Evolutionary conservation across 2,113 vertebrate species (phyloP).

Genomic region (Numenius arquata): DNA sequence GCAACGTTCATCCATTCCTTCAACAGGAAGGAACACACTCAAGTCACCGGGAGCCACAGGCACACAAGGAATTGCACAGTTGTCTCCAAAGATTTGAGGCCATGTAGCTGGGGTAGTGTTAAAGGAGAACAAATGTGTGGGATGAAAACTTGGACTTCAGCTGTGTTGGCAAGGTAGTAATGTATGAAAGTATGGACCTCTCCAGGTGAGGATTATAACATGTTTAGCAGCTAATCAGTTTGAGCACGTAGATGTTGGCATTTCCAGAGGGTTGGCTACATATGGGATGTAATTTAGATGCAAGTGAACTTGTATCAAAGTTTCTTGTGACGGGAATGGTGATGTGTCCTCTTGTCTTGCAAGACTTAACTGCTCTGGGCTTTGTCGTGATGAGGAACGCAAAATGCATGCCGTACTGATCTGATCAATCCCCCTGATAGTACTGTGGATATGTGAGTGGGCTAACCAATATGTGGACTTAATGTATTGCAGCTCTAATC

Average conservation of each 20-base stretch:
- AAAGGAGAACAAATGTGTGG: not conserved
- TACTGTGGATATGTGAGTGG: not conserved
- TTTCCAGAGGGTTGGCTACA: not conserved
- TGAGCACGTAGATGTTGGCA: not conserved
- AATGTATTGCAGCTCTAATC: not conserved
- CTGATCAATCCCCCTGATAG: rapidly evolving
- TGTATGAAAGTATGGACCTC: not conserved
- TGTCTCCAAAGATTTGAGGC: not conserved
- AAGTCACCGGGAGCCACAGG: not conserved
- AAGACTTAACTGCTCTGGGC: not conserved
- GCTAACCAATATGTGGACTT: not conserved
- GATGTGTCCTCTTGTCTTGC: not conserved
- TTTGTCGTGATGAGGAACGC: not conserved
- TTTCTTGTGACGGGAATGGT: not conserved
- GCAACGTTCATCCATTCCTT: not conserved
- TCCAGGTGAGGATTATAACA: not conserved
- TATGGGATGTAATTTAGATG: not conserved
- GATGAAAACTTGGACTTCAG: not conserved
- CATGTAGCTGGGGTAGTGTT: not conserved
- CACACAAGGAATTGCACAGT: not conserved
- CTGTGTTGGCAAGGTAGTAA: not conserved
- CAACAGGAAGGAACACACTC: not conserved
- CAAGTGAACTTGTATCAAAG: not conserved
- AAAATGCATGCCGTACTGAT: not conserved
- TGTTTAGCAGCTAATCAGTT: not conserved